Evolutionary conservation across 2,797 vertebrate genomes (phyloP).

Genomic region (Helarctos malayanus): DNA sequence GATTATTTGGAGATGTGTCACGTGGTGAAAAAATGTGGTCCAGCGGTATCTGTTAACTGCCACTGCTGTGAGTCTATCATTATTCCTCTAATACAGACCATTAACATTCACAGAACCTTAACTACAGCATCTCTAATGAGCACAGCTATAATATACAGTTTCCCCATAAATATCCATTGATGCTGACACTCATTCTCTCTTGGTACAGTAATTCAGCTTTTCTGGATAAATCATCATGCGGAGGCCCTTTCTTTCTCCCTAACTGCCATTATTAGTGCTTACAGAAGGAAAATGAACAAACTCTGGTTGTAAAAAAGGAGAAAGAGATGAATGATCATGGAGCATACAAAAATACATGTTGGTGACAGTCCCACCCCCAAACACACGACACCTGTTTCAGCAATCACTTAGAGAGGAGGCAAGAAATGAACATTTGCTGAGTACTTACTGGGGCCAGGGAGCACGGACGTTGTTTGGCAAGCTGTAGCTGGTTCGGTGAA

Average conservation of each 20-base stretch:
- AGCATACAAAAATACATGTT: constrained; percentile 19
- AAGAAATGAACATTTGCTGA: not conserved
- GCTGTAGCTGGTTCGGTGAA: not conserved
- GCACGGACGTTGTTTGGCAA: fast-evolving
- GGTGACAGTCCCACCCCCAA: not conserved
- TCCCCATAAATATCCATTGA: constrained; percentile 74
- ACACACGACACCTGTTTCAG: not conserved
- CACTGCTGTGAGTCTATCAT: constrained; percentile 60
- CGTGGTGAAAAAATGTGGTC: not conserved
- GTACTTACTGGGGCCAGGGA: not conserved
- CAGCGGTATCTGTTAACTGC: constrained; percentile 48
- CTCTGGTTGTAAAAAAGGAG: not conserved
- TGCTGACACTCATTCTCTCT: constrained; percentile 53
- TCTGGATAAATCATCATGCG: constrained; percentile 73
- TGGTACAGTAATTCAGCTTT: constrained; percentile 66
- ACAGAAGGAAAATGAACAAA: constrained; percentile 72
- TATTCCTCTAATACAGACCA: constrained; percentile 69
- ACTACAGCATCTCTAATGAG: constrained; percentile 77
- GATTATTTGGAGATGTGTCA: not conserved
- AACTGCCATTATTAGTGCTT: constrained; percentile 72
- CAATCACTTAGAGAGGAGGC: not conserved
- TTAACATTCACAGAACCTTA: constrained; percentile 82
- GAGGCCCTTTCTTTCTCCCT: constrained; percentile 67
- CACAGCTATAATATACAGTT: constrained; percentile 58
- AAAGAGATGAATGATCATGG: not conserved